Conservation (phyloP, 2,113 vertebrate species). For the Nycticebus coucang region DNA sequence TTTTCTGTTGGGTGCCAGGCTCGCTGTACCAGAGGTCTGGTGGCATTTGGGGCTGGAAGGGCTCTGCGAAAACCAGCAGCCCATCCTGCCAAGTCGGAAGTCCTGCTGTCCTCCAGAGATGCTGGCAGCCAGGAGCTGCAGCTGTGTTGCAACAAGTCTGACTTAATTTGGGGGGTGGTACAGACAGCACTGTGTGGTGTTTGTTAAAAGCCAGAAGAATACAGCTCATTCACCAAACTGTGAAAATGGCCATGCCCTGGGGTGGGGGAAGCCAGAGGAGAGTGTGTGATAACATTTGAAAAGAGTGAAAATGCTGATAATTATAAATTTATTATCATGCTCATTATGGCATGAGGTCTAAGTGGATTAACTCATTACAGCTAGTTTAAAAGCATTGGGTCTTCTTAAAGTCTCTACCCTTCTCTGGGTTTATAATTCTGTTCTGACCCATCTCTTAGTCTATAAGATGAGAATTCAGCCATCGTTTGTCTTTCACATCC, state of each 20-base stretch:
- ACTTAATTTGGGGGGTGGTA: constrained; percentile 73
- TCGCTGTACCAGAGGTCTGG: neutral
- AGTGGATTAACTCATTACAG: constrained; percentile 58
- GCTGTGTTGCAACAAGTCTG: constrained; percentile 75
- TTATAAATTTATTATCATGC: constrained; percentile 40
- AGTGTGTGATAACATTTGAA: constrained; percentile 44
- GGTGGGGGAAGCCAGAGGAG: constrained; percentile 19
- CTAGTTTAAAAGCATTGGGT: neutral
- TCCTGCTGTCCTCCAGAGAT: neutral
- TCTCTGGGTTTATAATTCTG: constrained; percentile 68
- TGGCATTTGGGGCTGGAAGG: neutral
- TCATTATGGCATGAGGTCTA: constrained; percentile 26
- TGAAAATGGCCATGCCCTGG: constrained; percentile 3
- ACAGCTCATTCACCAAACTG: constrained; percentile 62
- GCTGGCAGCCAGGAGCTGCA: constrained; percentile 69
- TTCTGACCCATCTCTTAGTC: constrained; percentile 74
- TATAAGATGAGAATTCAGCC: constrained; percentile 73
- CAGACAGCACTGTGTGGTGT: constrained; percentile 64
- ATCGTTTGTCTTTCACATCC: neutral
- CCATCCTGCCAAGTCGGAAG: constrained; percentile 62
- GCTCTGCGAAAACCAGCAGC: constrained; percentile 9
- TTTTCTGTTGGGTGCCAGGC: neutral
- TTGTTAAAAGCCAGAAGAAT: constrained; percentile 74
- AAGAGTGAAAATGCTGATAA: constrained; percentile 44
- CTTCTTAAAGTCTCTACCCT: constrained; percentile 58